Base-by-base conservation (phyloP, 2,113 vertebrate species). In the Misgurnus anguillicaudatus region DNA sequence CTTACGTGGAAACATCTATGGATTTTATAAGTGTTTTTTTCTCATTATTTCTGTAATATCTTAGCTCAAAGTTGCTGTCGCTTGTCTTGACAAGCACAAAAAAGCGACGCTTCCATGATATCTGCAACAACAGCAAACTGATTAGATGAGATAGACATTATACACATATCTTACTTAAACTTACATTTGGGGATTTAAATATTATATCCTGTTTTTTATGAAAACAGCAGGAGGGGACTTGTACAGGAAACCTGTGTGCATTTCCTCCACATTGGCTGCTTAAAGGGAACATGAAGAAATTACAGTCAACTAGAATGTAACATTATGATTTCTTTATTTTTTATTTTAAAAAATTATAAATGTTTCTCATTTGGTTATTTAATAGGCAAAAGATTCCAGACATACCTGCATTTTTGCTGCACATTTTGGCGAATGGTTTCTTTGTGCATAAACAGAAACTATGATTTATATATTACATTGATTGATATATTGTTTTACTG, bases 101-200 rank as follows among this genome's bases (percentile, higher is more conserved):
- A 83, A 86, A 87, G 17, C 94, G 90, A 7, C 55, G 92, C 85
- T 94, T 96, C 95, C 94, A 96, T 65, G 93, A 95, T 64, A 68
- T 76, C 88, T 89, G 80, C 51, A 64, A n/a, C 45, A 2, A 74
- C 1, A 45, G 67, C 53, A 48, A 84, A 41, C 5, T 14, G 7
- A 1, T 67, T 57, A 21, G 31, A 19, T 74, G 19, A 58, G 4
- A 4, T 5, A 16, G 4, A 58, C 5, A 39, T 48, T n/a, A 11
- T 10, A 62, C 14, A 60, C 31, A 8, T 7, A 3, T 38, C 9
- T 3, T 62, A 3, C 11, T n/a, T 17, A 9, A 47, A 48, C 47
- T 62, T 64, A 9, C 39, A 38, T 9, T 9, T 16, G 1, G n/a
- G 31, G 16, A 31, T 17, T 39, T 5, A n/a, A 75, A 45, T 17